Evolutionary conservation across 2,888 invertebrate species (phyloP), one percentile per base, ranked within the genome.

Genomic region (Polyommatus iphigenia): DNA sequence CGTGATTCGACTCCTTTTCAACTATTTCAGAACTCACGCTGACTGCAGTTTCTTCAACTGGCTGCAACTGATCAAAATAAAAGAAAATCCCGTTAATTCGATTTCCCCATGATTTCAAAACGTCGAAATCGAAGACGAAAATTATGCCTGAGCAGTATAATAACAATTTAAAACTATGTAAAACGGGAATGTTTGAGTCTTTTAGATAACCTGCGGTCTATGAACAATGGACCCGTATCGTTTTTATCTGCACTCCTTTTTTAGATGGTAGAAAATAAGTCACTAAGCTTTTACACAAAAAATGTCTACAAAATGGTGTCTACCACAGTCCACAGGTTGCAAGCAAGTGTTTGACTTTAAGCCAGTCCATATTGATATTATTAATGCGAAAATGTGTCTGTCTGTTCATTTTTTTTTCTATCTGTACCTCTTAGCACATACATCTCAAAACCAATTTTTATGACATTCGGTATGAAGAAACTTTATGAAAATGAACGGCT

Each of bases 181-280:
- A 75, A 54, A 54, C 75, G 24, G 3, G 73, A 20, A 75, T 46
- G 41, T 75, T 50, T 75, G 18, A 13, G 75, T 50, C 24, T 50
- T 75, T 75, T 75, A 50, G 50, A 50, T 54, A 18, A 54, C 50
- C 75, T 75, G 75, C 50, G 75, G 75, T 75, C 75, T 75, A 75
- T 75, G 75, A 75, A 75, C 75, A 75, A 75, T 75, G 75, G 50
- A 20, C 75, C 75, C 75, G 75, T 75, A 75, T 75, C 3, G 50
- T 54, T 75, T 75, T 54, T 75, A 75, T 75, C 75, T 75, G 75
- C 54, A 10, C 36, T 41, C 18, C 15, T 75, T 75, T 73, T 75
- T 75, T 75, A 54, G 54, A 54, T 50, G 5, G 67, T 67, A 67
- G 29, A 67, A 67, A 67, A 67, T 67, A 67, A 67, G 67, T 67